These are phyloP conservation scores for Anguilla japonica DNA, from an alignment of 2,113 vertebrate species.

Conservation along the genomic window DNA sequence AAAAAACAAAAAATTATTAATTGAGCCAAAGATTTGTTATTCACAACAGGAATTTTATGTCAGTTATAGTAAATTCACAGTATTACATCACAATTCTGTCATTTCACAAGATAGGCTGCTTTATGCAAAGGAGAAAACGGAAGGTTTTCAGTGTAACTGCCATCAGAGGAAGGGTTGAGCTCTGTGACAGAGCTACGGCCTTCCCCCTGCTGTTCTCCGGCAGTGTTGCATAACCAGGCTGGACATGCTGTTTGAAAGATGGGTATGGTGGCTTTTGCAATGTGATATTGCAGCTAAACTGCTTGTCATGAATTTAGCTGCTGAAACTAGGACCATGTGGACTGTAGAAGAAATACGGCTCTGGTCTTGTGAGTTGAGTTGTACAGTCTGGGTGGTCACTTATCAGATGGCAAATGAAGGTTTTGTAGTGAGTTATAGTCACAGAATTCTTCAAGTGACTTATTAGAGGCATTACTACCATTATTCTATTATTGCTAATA, in stretches of 20 bases:
- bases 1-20: background rate
- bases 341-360: background rate
- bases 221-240: background rate
- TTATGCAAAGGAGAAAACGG: background rate
- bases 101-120: background rate
- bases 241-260: background rate
- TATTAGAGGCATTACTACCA: background rate
- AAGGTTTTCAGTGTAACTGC: background rate
- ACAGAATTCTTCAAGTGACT: background rate
- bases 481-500: background rate
- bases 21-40: background rate
- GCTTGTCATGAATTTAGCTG: background rate
- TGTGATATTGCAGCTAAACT: background rate
- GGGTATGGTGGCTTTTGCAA: background rate
- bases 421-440: background rate
- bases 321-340: background rate
- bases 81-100: too few species aligned
- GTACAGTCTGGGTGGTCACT: background rate
- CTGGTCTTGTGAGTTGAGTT: background rate
- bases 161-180: background rate
- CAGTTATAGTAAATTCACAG: too few species aligned
- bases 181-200: background rate
- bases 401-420: background rate
- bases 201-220: background rate
- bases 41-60: background rate